Percentiles rank a stretch among this genome's conserved stretches.
phyloP scores from a whole-genome alignment of 2,888 invertebrate genomes.

The Drymonia ruficornis region DNA sequence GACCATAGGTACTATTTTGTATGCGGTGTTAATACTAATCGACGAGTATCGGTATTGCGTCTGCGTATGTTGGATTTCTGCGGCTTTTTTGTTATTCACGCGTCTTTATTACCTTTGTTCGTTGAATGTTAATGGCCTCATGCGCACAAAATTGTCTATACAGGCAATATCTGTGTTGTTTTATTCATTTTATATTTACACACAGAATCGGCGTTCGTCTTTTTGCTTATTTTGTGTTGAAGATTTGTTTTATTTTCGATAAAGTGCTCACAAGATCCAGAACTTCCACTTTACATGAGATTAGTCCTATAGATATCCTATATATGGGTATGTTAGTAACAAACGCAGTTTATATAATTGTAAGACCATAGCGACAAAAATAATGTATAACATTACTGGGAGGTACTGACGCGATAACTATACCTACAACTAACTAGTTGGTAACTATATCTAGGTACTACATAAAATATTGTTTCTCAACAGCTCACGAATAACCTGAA shows the following conservation, averaged over 20 bases:
- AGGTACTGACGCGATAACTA: not conserved
- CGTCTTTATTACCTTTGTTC: constrained; percentile 46
- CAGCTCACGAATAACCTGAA: not conserved
- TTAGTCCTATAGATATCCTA: not conserved
- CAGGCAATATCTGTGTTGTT: not conserved
- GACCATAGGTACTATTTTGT: constrained; percentile 23
- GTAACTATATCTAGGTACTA: no score
- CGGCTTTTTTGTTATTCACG: constrained; percentile 48
- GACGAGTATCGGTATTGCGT: constrained; percentile 35
- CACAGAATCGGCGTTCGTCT: not conserved
- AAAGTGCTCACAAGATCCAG: no score
- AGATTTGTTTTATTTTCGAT: no score
- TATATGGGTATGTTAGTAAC: not conserved
- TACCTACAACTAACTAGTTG: no score
- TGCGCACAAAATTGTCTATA: constrained; percentile 11
- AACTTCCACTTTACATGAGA: not conserved
- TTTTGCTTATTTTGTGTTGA: not conserved
- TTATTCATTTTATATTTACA: constrained; percentile 7
- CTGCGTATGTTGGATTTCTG: constrained; percentile 33
- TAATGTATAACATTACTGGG: not conserved
- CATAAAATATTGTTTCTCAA: not conserved
- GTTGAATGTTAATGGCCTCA: constrained; percentile 45
- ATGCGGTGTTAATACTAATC: constrained; percentile 28
- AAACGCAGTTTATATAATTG: not conserved
- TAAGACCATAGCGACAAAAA: not conserved